These are phyloP conservation scores for Mormyrus iriodes DNA, from an alignment of 2,113 vertebrate genomes.

Conservation along the genomic window DNA sequence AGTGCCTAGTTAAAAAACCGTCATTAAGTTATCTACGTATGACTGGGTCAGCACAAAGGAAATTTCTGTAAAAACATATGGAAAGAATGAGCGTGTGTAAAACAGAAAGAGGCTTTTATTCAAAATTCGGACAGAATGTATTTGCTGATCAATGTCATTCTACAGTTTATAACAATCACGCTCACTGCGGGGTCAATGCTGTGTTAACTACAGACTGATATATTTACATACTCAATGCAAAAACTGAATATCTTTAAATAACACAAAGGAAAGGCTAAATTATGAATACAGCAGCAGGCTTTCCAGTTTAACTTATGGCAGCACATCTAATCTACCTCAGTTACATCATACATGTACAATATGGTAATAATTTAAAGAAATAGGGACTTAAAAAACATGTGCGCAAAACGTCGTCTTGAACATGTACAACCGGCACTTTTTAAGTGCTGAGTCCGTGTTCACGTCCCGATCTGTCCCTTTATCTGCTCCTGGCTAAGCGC, in stretches of 20 bases:
- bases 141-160: background rate
- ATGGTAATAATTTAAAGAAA: conserved; percentile 56
- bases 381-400: conserved; percentile 21
- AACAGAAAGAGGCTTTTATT: background rate
- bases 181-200: background rate
- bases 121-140: background rate
- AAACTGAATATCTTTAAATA: conserved; percentile 7
- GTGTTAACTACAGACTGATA: background rate
- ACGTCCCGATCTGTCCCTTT: conserved; percentile 23
- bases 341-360: conserved; percentile 28
- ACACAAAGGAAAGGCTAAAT: background rate
- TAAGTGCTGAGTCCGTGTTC: conserved; percentile 38
- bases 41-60: background rate
- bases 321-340: conserved; percentile 44
- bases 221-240: conserved; percentile 10
- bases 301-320: conserved; percentile 48
- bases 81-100: background rate
- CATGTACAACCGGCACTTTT: conserved; percentile 23
- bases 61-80: background rate
- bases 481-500: conserved; percentile 18
- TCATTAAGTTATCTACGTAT: background rate
- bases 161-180: background rate
- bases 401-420: conserved; percentile 22
- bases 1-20: background rate
- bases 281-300: conserved; percentile 27